A percentile compares a stretch with the other conserved stretches of the same genome.
These are phyloP conservation scores for Hypsopygia costalis DNA, from an alignment of 2,888 invertebrate species.

Conservation along the genomic window DNA sequence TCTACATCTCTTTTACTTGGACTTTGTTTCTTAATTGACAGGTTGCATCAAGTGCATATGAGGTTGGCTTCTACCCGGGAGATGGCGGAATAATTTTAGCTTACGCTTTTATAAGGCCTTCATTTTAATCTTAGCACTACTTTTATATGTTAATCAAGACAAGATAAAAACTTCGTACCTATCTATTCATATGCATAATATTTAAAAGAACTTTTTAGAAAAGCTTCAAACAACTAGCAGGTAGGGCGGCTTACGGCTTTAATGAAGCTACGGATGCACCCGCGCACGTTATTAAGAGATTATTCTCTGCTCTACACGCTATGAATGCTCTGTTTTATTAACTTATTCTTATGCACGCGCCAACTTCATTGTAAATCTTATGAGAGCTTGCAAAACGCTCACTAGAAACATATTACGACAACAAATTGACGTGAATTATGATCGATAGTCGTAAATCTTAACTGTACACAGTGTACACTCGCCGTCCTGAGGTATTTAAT, in stretches of 20 bases:
- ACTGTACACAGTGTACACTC: background rate
- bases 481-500: constrained; percentile 3
- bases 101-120: too few species aligned
- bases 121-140: too few species aligned
- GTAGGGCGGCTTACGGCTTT: constrained; percentile 2
- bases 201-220: background rate
- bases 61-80: too few species aligned
- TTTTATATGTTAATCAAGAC: too few species aligned
- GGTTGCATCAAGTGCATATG: too few species aligned
- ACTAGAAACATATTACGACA: background rate
- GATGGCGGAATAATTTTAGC: too few species aligned
- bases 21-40: too few species aligned
- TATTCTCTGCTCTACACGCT: background rate
- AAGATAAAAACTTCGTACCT: too few species aligned
- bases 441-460: constrained; percentile 7
- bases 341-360: too few species aligned
- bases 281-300: constrained; percentile 4
- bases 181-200: too few species aligned
- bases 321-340: background rate
- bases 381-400: background rate
- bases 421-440: constrained; percentile 3
- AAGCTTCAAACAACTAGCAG: background rate
- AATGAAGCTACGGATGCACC: constrained; percentile 6
- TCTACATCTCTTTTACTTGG: too few species aligned
- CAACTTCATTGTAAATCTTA: too few species aligned